A percentile compares a stretch with the other conserved stretches of the same genome.
These are phyloP conservation scores for Sabatieria punctata DNA, from an alignment of 2,888 invertebrate genomes.

Conservation along the genomic window DNA sequence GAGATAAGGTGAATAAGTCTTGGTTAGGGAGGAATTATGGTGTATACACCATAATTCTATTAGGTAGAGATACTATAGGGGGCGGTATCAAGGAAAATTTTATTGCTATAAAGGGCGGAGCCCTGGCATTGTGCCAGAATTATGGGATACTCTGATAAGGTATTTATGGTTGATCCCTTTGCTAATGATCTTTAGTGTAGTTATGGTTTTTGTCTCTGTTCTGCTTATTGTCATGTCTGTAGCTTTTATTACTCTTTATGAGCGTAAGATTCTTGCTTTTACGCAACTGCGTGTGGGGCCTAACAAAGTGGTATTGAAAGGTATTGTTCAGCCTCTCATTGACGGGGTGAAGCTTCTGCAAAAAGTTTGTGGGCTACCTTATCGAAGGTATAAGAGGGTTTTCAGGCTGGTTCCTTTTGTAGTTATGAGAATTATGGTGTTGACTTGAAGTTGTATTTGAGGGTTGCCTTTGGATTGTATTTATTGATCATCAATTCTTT, in stretches of 20 bases:
- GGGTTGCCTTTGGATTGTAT: conserved; percentile 18
- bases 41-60: too few relatives aligned
- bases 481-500: conserved; percentile 19
- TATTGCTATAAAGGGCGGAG: too few relatives aligned
- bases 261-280: conserved; percentile 16
- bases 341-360: conserved; percentile 21
- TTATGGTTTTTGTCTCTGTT: conserved; percentile 16
- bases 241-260: conserved; percentile 22
- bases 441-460: conserved; percentile 7
- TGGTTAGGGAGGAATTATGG: too few relatives aligned
- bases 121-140: too few relatives aligned
- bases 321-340: conserved; percentile 17
- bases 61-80: too few relatives aligned
- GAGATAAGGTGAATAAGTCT: too few relatives aligned
- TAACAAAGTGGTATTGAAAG: background rate
- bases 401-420: too few relatives aligned
- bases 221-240: conserved; percentile 18
- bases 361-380: conserved; percentile 17
- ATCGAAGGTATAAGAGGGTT: conserved; percentile 14
- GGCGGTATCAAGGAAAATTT: too few relatives aligned
- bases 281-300: conserved; percentile 12
- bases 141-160: conserved; percentile 19
- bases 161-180: conserved; percentile 18
- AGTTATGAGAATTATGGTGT: conserved; percentile 14
- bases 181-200: conserved; percentile 13